Base-by-base conservation (phyloP, 2,113 vertebrate species). In the Probosciger aterrimus region DNA sequence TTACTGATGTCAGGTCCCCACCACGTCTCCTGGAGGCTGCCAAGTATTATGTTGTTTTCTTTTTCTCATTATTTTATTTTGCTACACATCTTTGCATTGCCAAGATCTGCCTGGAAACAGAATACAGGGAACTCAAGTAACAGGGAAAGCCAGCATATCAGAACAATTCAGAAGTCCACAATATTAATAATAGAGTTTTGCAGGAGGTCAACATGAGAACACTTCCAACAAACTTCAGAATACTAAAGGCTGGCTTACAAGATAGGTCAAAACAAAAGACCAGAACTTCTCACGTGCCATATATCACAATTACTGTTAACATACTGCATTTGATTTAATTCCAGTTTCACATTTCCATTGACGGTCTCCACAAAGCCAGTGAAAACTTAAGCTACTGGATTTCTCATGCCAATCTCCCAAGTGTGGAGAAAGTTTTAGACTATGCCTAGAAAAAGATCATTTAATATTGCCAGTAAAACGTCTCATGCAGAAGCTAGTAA, bases 371-470 rank as follows among this genome's bases (percentile, higher is more conserved):
- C 83, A 81, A 92, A 93, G 83, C 87, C 88, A 65, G 70, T 8
- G 70, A 86, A 94, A 96, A 94, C 76, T 76, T 78, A 95, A 95
- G 74, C 92, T 96, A 86, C 70, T 88, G 30, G 57, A 85, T 92
- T 97, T 92, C 91, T 95, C 91, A 76, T 76, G 60, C 27, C 88
- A 81, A 5, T 78, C 82, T 73, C 23, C 35, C 49, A 31, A 69
- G 77, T 6, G 28, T 13, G 6, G 13, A 71, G 49, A 76, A 92
- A 93, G 62, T 92, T 96, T 52, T 22, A 86, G 73, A 14, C 41
- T 79, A 2, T 25, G 57, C 79, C 77, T 86, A 70, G 77, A 65
- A 88, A 82, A 82, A 91, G 28, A 75, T 60, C 65, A 69, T 91
- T 84, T 82, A 82, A 87, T 76, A 46, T 5, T 89, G 57, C 67